Conservation (phyloP, 2,888 invertebrate species). For the Drosophila peninsularis region DNA sequence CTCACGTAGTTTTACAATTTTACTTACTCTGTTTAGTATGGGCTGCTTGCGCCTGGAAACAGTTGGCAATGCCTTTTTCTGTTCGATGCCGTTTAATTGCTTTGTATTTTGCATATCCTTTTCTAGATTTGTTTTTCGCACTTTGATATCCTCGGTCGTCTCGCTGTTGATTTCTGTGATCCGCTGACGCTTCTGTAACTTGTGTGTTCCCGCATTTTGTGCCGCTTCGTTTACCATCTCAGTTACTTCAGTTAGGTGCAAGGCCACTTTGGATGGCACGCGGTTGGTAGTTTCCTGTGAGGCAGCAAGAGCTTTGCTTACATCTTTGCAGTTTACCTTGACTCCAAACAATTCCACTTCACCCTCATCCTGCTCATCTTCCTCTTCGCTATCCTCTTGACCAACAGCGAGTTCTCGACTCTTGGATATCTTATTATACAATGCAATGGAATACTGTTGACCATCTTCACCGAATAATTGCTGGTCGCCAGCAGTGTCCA, state of each 20-base stretch:
- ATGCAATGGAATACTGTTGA: background rate
- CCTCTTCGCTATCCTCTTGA: conserved; percentile 29
- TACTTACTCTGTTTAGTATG: conserved; percentile 76
- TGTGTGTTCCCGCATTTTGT: conserved; percentile 40
- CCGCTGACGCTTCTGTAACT: conserved; percentile 33
- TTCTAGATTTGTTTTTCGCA: conserved; percentile 55
- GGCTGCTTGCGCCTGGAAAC: conserved; percentile 86
- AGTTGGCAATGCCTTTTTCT: conserved; percentile 83
- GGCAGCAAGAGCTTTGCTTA: conserved; percentile 66
- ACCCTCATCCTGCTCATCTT: conserved; percentile 51
- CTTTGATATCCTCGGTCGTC: conserved; percentile 27
- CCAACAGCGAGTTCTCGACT: conserved; percentile 11
- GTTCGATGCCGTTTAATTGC: conserved; percentile 86
- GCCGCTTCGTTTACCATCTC: conserved; percentile 65
- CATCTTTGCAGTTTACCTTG: conserved; percentile 45
- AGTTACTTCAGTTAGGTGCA: conserved; percentile 56
- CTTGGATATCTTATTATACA: conserved; percentile 28
- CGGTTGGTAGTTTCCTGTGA: conserved; percentile 42
- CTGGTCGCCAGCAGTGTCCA: conserved; percentile 80
- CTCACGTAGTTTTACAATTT: background rate
- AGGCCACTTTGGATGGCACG: conserved; percentile 44
- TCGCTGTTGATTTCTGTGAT: conserved; percentile 45
- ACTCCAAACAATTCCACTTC: conserved; percentile 72
- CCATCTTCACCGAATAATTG: conserved; percentile 55
- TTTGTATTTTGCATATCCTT: conserved; percentile 64